Conservation (phyloP, 2,797 vertebrate genomes). For the Eurystomus glaucurus region DNA sequence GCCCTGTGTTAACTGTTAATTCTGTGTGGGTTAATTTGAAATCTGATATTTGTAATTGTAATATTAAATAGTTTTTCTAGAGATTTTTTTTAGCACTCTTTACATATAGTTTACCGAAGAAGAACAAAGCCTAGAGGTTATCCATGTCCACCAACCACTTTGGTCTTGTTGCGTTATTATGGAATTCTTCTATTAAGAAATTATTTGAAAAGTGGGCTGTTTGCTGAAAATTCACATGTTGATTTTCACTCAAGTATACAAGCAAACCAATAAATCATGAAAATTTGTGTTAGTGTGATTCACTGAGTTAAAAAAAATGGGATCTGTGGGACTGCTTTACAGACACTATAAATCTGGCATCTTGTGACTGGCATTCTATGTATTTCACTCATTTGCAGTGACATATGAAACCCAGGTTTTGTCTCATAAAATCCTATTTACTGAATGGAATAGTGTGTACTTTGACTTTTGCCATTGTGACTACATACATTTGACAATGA, state of each 20-base stretch:
- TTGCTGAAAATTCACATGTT: neutral
- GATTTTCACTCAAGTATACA: neutral
- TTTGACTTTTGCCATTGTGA: neutral
- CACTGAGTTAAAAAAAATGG: constrained; percentile 38
- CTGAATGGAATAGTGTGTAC: neutral
- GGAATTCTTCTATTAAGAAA: neutral
- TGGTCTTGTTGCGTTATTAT: neutral
- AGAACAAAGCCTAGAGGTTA: neutral
- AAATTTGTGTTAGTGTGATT: constrained; percentile 11
- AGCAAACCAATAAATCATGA: neutral
- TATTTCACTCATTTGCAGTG: constrained; percentile 16
- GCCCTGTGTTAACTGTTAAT: neutral
- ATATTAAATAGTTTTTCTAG: neutral
- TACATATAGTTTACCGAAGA: neutral
- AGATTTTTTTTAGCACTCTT: neutral
- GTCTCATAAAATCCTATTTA: neutral
- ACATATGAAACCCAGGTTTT: neutral
- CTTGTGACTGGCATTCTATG: constrained; percentile 15
- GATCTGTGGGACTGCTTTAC: constrained; percentile 31
- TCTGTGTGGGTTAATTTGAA: neutral
- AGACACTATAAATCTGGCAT: constrained; percentile 41
- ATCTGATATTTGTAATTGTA: neutral
- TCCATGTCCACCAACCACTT: neutral
- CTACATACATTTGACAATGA: neutral
- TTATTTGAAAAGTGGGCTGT: neutral